phyloP scores from a whole-genome alignment of 2,797 vertebrate genomes.

The Cephalopachus bancanus region DNA sequence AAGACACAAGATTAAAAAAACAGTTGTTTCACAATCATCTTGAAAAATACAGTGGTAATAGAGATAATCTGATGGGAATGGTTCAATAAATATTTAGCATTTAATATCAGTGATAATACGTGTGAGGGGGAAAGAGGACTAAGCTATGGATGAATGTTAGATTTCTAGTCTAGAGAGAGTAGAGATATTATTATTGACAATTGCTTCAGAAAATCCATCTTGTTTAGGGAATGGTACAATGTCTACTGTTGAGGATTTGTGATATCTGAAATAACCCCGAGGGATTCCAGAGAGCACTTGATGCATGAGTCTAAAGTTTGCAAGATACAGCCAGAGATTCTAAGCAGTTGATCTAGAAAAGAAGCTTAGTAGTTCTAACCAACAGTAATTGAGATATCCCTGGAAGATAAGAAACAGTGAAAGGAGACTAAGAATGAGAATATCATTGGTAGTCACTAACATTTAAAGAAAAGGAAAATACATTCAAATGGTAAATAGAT shows the following conservation, averaged over 20 bases:
- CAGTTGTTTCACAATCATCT: not conserved
- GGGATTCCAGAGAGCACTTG: not conserved
- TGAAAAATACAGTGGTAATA: not conserved
- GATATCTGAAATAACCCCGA: not conserved
- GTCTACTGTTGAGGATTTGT: not conserved
- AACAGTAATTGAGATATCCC: not conserved
- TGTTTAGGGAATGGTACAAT: not conserved
- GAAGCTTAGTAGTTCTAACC: not conserved
- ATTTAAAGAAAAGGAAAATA: constrained; percentile 13
- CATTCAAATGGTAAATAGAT: not conserved
- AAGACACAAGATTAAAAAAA: not conserved
- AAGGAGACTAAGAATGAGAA: not conserved
- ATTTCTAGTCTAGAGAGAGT: not conserved
- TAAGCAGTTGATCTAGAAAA: not conserved
- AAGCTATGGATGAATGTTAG: not conserved
- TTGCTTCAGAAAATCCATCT: not conserved
- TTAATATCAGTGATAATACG: not conserved
- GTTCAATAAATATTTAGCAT: not conserved
- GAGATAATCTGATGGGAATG: not conserved
- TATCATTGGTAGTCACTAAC: not conserved
- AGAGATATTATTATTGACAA: not conserved
- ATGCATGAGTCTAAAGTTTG: not conserved
- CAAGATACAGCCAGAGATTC: not conserved
- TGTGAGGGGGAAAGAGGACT: not conserved
- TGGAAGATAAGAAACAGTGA: not conserved